Conservation (phyloP, 64 coral and sea anemone genomes). For the Astreopora myriophthalma region DNA sequence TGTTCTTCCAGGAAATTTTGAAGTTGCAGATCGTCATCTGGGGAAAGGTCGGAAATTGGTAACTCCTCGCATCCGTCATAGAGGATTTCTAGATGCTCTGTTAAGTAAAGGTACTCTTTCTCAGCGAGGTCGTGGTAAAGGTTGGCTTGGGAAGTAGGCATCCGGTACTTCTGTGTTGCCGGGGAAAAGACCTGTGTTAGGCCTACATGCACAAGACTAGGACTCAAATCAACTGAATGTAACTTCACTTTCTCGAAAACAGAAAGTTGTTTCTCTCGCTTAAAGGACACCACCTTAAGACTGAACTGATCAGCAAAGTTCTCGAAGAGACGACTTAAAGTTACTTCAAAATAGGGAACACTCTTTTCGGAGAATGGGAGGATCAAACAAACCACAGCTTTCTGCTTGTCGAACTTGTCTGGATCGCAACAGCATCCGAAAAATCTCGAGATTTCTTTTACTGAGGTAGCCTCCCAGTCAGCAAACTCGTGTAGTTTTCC, state of each 20-base stretch:
- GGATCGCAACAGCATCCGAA: conserved; percentile 82
- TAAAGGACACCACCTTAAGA: conserved; percentile 32
- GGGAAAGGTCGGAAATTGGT: background rate
- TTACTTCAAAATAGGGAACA: conserved; percentile 37
- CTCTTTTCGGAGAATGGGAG: conserved; percentile 44
- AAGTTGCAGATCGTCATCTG: background rate
- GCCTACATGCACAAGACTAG: conserved; percentile 26
- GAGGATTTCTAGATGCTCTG: conserved; percentile 73
- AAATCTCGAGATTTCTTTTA: conserved; percentile 67
- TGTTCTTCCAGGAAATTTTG: conserved; percentile 63
- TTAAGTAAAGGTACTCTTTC: conserved; percentile 69
- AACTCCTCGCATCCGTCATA: conserved; percentile 74
- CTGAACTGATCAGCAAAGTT: conserved; percentile 67
- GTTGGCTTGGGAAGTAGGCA: conserved; percentile 78
- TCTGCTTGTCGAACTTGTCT: conserved; percentile 80
- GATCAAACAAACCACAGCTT: conserved; percentile 68
- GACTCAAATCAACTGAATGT: conserved; percentile 31
- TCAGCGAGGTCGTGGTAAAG: background rate
- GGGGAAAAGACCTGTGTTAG: conserved; percentile 38
- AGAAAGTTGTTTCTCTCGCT: background rate
- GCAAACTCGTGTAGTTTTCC: conserved; percentile 24
- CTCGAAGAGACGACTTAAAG: conserved; percentile 59
- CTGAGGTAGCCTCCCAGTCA: conserved; percentile 64
- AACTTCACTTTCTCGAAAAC: background rate
- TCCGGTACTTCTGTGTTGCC: conserved; percentile 9